Evolutionary conservation across 1,140 invertebrate species (phyloP).

Genomic region (Pachypeltis micranthus): DNA sequence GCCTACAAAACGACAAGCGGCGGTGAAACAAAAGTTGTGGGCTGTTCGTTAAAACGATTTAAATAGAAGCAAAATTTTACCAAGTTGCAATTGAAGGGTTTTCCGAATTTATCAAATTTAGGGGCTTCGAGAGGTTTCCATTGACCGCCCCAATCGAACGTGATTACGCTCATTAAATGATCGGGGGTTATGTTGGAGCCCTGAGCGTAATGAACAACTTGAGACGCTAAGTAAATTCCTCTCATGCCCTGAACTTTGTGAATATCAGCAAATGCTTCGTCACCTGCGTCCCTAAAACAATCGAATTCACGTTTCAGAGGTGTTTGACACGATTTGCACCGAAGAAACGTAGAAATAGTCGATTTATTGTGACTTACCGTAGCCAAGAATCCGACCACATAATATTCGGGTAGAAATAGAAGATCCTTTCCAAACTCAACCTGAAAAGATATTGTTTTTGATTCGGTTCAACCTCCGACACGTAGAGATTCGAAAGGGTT

Average conservation of each 20-base stretch:
- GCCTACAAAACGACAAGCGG: slow-evolving; percentile 31
- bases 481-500: slow-evolving; percentile 62
- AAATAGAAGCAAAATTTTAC: slow-evolving; percentile 31
- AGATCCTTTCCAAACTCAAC: slow-evolving; percentile 65
- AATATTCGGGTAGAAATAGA: slow-evolving; percentile 69
- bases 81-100: slow-evolving; percentile 46
- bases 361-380: slow-evolving; percentile 66
- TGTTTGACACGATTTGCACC: too few relatives aligned
- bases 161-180: slow-evolving; percentile 66
- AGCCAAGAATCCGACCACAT: slow-evolving; percentile 66
- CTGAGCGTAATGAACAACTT: slow-evolving; percentile 38
- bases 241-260: slow-evolving; percentile 75
- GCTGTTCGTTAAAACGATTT: background rate
- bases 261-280: slow-evolving; percentile 76
- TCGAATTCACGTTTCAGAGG: too few relatives aligned
- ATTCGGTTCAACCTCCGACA: slow-evolving; percentile 46
- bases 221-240: slow-evolving; percentile 82
- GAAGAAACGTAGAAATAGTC: too few relatives aligned
- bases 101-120: slow-evolving; percentile 48
- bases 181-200: slow-evolving; percentile 51
- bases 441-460: slow-evolving; percentile 46
- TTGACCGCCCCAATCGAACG: slow-evolving; percentile 73
- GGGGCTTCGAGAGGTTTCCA: slow-evolving; percentile 65
- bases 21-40: too few relatives aligned
- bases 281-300: slow-evolving; percentile 56